These are phyloP conservation scores for Sebastes schlegelii DNA, from an alignment of 2,113 vertebrate genomes.

Conservation along the genomic window DNA sequence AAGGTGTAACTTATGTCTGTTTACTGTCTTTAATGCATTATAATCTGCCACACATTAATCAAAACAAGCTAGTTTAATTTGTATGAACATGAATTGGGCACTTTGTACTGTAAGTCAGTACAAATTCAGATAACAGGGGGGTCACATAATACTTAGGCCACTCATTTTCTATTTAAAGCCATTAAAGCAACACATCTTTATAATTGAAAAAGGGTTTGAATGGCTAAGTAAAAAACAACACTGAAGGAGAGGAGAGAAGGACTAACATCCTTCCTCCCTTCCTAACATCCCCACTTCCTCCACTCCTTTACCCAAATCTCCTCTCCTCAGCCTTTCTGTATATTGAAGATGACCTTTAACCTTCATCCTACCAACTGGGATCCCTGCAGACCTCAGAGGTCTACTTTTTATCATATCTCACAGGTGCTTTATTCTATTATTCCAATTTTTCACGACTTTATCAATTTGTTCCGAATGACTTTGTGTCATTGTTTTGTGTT, in stretches of 20 bases:
- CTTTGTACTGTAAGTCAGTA: background rate
- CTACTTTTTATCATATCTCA: too few species aligned
- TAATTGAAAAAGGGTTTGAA: background rate
- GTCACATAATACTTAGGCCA: background rate
- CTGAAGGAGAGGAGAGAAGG: background rate
- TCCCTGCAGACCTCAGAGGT: too few species aligned
- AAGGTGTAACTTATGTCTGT: background rate
- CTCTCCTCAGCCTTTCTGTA: too few species aligned
- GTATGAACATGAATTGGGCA: background rate
- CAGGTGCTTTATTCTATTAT: too few species aligned
- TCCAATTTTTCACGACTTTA: too few species aligned
- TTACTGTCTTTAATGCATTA: background rate
- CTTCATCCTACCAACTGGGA: too few species aligned
- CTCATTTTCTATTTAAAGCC: background rate
- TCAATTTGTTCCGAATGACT: too few species aligned
- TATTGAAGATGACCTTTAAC: too few species aligned
- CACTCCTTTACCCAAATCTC: too few species aligned
- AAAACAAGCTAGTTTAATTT: background rate
- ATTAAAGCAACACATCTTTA: background rate
- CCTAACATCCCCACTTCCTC: too few species aligned
- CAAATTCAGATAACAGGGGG: background rate
- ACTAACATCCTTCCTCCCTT: too few species aligned
- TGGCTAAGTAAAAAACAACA: background rate
- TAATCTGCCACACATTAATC: background rate
- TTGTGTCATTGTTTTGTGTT: too few species aligned